These are phyloP conservation scores for Tachysurus vachellii DNA, from an alignment of 2,113 vertebrate genomes.

Conservation along the genomic window DNA sequence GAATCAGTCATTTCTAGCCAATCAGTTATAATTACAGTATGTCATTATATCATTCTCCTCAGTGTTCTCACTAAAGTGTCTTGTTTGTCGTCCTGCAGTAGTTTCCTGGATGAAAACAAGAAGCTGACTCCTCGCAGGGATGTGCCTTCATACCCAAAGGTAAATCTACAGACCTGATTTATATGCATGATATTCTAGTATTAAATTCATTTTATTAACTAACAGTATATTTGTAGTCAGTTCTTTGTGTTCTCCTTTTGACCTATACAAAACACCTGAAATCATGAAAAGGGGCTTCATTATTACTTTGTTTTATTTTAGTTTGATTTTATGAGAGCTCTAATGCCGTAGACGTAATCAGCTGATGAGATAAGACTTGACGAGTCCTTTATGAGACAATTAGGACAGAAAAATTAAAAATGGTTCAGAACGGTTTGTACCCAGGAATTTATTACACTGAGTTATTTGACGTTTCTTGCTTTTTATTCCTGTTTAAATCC, in stretches of 20 bases:
- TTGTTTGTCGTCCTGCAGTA: conserved; percentile 73
- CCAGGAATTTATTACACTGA: not conserved
- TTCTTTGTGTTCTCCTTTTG: not conserved
- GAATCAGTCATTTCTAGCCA: not conserved
- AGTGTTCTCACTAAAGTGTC: conserved; percentile 26
- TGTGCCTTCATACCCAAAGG: conserved; percentile 86
- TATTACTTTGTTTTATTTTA: not conserved
- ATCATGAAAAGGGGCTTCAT: not conserved
- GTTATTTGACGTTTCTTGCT: not conserved
- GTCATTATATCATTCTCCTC: not conserved
- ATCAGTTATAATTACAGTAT: not conserved
- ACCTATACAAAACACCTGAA: not conserved
- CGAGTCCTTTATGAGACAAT: not conserved
- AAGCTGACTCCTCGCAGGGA: conserved; percentile 79
- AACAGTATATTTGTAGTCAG: not conserved
- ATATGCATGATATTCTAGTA: not conserved
- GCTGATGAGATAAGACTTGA: not conserved
- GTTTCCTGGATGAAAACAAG: conserved; percentile 80
- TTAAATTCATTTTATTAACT: not conserved
- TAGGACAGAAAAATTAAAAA: not conserved
- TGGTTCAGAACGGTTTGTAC: not conserved
- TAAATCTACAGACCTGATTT: conserved; percentile 55
- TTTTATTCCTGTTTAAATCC: not conserved
- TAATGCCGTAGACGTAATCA: not conserved
- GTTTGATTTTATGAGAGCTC: not conserved